These are phyloP conservation scores for Teleopsis dalmanni DNA, from an alignment of 1,140 invertebrate species.

Conservation along the genomic window DNA sequence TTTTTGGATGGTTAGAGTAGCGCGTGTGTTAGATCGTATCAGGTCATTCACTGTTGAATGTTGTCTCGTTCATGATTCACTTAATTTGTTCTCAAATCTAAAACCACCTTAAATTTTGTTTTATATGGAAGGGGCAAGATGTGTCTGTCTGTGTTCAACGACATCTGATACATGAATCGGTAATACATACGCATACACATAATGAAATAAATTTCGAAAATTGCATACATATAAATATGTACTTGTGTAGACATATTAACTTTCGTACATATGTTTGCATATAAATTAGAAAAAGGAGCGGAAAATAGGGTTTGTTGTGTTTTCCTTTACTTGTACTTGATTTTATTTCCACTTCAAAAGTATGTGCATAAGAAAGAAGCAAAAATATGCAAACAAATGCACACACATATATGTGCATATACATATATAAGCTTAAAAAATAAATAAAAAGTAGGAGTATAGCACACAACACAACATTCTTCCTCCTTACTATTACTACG, in stretches of 20 bases:
- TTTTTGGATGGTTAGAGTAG: too few species aligned
- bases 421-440: too few species aligned
- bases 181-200: not conserved
- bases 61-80: slow-evolving; percentile 11
- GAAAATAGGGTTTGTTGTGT: too few species aligned
- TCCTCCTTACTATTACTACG: too few species aligned
- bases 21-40: slow-evolving; percentile 42
- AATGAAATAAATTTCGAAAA: not conserved
- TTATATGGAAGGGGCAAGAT: slow-evolving; percentile 1
- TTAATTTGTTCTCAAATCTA: slow-evolving; percentile 7
- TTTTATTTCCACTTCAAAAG: too few species aligned
- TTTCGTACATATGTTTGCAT: not conserved
- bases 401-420: too few species aligned
- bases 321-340: too few species aligned
- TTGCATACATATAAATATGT: not conserved
- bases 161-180: slow-evolving; percentile 16
- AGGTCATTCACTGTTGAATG: slow-evolving; percentile 38
- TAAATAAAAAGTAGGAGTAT: too few species aligned
- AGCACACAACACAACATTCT: too few species aligned
- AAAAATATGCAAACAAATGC: too few species aligned
- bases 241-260: not conserved
- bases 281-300: too few species aligned
- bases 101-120: slow-evolving; percentile 4
- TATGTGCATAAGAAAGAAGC: too few species aligned
- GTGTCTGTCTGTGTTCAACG: slow-evolving; percentile 38